Evolutionary conservation across 2,113 vertebrate species (phyloP), one percentile per base, ranked within the genome.

Genomic region (Brachionichthys hirsutus): DNA sequence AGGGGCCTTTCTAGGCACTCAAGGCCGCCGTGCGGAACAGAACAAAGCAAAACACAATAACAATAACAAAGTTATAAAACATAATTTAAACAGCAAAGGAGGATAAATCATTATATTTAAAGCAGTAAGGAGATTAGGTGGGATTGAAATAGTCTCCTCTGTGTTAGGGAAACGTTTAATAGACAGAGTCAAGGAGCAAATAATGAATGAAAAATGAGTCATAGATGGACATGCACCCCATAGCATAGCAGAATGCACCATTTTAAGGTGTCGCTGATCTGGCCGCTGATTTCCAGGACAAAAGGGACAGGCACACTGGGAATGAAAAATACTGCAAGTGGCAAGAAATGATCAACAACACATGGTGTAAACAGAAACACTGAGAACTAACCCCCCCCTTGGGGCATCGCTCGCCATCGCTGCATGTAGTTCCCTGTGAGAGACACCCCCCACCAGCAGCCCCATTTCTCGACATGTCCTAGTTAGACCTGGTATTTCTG

Each of bases 381-480:
- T 17, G 6, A 15, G 11, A 41, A 22, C 14, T 38, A 59, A 64
- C 65, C 54, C 49, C 34, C 63, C 52, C 19, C 8, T 64, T 42
- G 50, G 52, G 51, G 67, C 70, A 54, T 34, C 60, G 65, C 17
- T 67, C 38, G 35, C 57, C 60, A 50, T 70, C n/a, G 12, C 44
- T 62, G 18, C 35, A 38, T 55, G 60, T 71, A 77, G 60, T 55
- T 63, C 34, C 65, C 46, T 58, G 50, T 2, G 10, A 71, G 66
- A 52, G 64, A 54, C 54, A 57, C 50, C 68, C 66, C 68, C 66
- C 49, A 22, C 63, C 70, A 52, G 54, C 60, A 73, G 70, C 77
- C 83, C 77, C 51, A 12, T 79, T 83, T 80, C 79, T 72, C 42
- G n/a, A 71, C 83, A 72, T 87, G 87, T 84, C 85, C 87, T 86